Evolutionary conservation across 2,113 vertebrate species (phyloP).

Genomic region (Emydura subglobosa): DNA sequence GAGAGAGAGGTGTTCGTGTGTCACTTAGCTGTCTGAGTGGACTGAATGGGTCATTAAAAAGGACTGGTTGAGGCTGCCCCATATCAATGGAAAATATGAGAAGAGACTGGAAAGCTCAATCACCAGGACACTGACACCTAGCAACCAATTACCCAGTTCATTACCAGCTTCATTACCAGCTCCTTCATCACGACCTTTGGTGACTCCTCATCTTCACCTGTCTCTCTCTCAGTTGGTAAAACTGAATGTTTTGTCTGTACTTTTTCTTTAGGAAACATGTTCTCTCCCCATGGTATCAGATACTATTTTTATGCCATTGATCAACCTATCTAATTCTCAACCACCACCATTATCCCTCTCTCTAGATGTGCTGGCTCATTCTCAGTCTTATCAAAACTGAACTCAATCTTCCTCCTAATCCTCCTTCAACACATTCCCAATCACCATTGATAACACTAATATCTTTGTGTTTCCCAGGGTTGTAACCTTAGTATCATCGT

Average conservation of each 20-base stretch:
- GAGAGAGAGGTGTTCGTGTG: too few relatives aligned
- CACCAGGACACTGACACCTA: too few relatives aligned
- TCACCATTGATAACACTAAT: too few relatives aligned
- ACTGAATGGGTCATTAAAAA: too few relatives aligned
- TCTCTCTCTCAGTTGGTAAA: neutral
- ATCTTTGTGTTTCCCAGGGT: neutral
- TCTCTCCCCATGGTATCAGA: neutral
- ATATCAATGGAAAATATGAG: too few relatives aligned
- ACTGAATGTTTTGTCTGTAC: neutral
- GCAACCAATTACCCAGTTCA: too few relatives aligned
- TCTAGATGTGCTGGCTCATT: neutral
- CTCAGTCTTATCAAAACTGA: neutral
- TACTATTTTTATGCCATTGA: neutral
- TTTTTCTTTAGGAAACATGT: neutral
- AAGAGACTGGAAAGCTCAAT: too few relatives aligned
- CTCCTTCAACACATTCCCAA: neutral
- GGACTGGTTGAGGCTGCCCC: too few relatives aligned
- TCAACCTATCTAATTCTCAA: neutral
- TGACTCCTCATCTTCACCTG: neutral
- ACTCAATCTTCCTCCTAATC: neutral
- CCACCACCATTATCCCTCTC: neutral
- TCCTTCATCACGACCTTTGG: neutral
- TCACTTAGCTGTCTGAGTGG: too few relatives aligned
- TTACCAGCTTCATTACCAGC: neutral
- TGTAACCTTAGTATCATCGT: neutral